These are phyloP conservation scores for Hymenochirus boettgeri DNA, from an alignment of 2,113 vertebrate genomes.

Conservation along the genomic window DNA sequence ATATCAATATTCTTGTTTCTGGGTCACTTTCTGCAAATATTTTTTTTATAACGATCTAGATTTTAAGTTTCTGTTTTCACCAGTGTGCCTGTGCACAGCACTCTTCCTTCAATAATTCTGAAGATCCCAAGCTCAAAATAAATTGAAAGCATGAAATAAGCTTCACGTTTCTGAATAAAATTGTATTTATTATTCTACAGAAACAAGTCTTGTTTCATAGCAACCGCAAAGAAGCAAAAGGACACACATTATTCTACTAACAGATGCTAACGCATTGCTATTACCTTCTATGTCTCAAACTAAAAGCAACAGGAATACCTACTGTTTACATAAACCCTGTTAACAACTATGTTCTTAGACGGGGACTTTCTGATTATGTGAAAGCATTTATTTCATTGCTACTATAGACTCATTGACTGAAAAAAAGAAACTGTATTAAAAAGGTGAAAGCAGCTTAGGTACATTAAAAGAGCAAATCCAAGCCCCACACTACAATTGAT, in stretches of 20 bases:
- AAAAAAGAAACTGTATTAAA: too few species aligned
- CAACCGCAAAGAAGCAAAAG: conserved; percentile 3
- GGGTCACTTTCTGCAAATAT: too few species aligned
- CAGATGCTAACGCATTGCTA: neutral
- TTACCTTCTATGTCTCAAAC: neutral
- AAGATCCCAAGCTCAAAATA: neutral
- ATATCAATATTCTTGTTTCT: too few species aligned
- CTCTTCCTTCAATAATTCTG: neutral
- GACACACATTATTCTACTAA: conserved; percentile 1
- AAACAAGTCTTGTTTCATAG: conserved; percentile 5
- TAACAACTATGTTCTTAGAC: conserved; percentile 2
- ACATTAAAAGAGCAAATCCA: too few species aligned
- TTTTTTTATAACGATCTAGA: too few species aligned
- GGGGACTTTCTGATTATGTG: neutral
- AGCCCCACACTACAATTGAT: too few species aligned
- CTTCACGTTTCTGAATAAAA: neutral
- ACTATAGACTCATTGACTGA: too few species aligned
- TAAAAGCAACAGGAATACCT: neutral
- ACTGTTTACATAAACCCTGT: neutral
- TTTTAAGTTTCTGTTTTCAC: too few species aligned
- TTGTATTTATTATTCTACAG: conserved; percentile 2
- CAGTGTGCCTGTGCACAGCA: neutral
- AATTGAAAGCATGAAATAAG: conserved; percentile 6
- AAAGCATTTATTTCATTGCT: too few species aligned
- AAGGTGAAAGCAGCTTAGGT: too few species aligned